phyloP scores from a whole-genome alignment of 2,888 invertebrate species.

The Macrostomum cliftonense region DNA sequence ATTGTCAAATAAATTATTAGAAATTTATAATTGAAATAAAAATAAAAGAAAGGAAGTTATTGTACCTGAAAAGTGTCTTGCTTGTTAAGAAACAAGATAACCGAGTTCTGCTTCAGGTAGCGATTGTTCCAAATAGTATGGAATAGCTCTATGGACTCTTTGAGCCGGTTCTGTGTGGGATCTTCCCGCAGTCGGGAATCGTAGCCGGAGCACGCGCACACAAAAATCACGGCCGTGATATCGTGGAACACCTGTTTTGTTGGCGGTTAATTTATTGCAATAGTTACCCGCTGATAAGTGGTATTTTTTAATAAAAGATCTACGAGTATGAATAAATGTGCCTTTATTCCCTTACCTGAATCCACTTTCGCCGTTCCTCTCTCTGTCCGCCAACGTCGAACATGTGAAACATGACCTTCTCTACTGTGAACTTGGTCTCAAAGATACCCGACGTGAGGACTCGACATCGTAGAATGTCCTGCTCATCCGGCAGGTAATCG shows the following conservation, averaged over 20 bases:
- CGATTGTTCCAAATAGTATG: conserved; percentile 99
- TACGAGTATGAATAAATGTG: no score
- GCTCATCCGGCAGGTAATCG: conserved; percentile 8
- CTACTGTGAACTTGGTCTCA: conserved; percentile 98
- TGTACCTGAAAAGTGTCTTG: conserved; percentile 59
- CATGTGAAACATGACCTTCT: conserved; percentile 99
- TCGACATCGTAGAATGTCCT: conserved; percentile 98
- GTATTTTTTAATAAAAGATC: no score
- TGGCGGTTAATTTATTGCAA: no score
- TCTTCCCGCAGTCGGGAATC: conserved; percentile 49
- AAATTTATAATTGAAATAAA: no score
- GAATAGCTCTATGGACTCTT: conserved; percentile 92
- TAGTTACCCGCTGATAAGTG: no score
- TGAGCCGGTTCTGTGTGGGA: conserved; percentile 87
- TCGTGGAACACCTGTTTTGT: conserved; percentile 64
- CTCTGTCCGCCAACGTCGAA: conserved; percentile 99
- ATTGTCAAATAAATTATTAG: no score
- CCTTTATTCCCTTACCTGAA: conserved; percentile 45
- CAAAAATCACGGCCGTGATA: conserved; percentile 99
- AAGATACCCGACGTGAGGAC: conserved; percentile 99
- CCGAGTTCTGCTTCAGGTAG: conserved; percentile 95
- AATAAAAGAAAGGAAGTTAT: no score
- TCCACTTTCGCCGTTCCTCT: conserved; percentile 98
- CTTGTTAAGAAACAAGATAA: conserved; percentile 98
- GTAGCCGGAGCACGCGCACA: conserved; percentile 96